Conservation (phyloP, 2,797 vertebrate genomes). For the Sebastes oblongus region DNA sequence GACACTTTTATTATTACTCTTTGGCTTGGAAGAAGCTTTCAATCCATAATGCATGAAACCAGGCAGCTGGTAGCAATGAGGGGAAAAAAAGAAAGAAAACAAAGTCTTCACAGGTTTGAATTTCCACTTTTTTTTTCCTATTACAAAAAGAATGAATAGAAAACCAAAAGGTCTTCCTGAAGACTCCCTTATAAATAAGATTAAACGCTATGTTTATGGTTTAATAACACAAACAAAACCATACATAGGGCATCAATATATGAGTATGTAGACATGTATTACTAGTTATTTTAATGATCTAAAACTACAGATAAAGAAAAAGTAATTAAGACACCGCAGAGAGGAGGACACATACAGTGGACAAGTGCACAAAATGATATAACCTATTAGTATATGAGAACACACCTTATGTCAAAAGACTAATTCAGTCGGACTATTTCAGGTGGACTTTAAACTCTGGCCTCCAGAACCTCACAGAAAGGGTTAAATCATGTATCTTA, state of each 20-base stretch:
- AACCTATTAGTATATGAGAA: background rate
- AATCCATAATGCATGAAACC: constrained; percentile 33
- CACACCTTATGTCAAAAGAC: background rate
- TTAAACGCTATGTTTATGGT: background rate
- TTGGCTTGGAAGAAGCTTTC: constrained; percentile 10
- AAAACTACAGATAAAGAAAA: background rate
- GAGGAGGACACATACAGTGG: background rate
- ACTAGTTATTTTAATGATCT: background rate
- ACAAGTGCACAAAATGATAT: background rate
- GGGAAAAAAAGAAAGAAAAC: background rate
- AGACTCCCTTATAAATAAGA: background rate
- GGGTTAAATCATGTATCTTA: background rate
- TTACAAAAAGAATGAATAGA: background rate
- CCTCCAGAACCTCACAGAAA: background rate
- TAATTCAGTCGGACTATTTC: background rate
- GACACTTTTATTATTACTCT: constrained; percentile 26
- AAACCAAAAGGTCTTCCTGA: background rate
- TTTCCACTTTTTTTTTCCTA: background rate
- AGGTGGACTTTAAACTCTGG: constrained; percentile 4
- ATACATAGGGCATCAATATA: background rate
- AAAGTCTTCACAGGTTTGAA: background rate
- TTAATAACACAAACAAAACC: background rate
- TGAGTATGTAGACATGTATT: background rate
- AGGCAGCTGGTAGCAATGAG: background rate
- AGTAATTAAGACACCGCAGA: background rate